Percentiles rank a stretch among this genome's conserved stretches.
phyloP scores from a whole-genome alignment of 2,888 invertebrate species.

The Leptura quadrifasciata region DNA sequence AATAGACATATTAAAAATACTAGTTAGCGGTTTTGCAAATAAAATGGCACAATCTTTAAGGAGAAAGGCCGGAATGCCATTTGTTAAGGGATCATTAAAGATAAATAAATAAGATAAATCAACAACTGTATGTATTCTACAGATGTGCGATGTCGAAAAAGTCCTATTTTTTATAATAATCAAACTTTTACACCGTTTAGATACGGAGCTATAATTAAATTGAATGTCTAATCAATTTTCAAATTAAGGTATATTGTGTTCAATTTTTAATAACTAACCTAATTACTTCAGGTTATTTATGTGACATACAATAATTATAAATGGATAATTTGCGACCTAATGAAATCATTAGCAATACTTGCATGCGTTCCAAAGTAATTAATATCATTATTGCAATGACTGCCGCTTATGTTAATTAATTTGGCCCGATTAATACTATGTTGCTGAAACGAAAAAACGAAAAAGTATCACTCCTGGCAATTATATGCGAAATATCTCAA shows the following conservation, averaged over 20 bases:
- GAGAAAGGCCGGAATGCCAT: too few relatives aligned
- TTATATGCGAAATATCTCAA: too few relatives aligned
- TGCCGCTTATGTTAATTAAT: neutral
- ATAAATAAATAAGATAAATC: too few relatives aligned
- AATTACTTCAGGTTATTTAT: neutral
- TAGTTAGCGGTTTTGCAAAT: too few relatives aligned
- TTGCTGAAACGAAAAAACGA: neutral
- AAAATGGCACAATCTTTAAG: too few relatives aligned
- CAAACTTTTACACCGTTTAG: neutral
- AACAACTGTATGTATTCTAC: too few relatives aligned
- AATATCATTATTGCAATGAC: neutral
- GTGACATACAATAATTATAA: slow-evolving; percentile 3
- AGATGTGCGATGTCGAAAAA: too few relatives aligned
- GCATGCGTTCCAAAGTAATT: neutral
- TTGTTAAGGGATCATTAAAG: too few relatives aligned
- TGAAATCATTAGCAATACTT: slow-evolving; percentile 2
- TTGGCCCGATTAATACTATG: neutral
- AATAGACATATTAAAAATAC: too few relatives aligned
- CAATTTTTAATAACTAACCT: neutral
- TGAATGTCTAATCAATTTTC: neutral
- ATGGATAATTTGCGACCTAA: neutral
- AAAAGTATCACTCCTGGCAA: too few relatives aligned
- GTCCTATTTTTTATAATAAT: too few relatives aligned
- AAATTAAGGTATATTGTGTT: neutral
- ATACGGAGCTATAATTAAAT: neutral